Evolutionary conservation across 2,113 vertebrate species (phyloP), one percentile per base, ranked within the genome.

Genomic region (Polypterus senegalus): DNA sequence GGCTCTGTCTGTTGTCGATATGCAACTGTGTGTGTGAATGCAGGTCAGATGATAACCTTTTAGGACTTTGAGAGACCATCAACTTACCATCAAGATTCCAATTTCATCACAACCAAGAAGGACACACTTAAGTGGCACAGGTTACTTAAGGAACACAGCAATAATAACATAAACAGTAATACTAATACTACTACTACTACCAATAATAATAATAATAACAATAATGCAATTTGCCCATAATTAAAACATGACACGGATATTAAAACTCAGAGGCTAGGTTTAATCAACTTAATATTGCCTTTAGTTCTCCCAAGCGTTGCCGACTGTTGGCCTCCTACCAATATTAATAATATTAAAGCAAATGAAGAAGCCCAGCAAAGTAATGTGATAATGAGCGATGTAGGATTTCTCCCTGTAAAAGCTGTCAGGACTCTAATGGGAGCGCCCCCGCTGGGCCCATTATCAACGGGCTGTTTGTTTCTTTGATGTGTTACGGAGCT

Each of bases 161-260:
- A 27, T 27, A 27, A 27, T 27, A 27, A 27, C 27, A 27, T 27
- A 27, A 27, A 27, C 27, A 27, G 27, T 27, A 27, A 27, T 27
- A 27, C 27, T 27, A 27, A 27, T 27, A 27, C 27, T 27, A 27
- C 27, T 27, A 27, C 27, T 27, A 27, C 27, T 27, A 27, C 27
- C 27, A 27, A 1, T 27, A 27, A 27, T 27, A 27, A 27, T 27
- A 27, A 27, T 27, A 27, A 27, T 27, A 27, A 27, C 27, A 27
- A 27, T 27, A 27, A 27, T 27, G 27, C 27, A 27, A 27, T 27
- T 27, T 27, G 27, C 63, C 65, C 69, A 81, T 84, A 83, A 85
- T 86, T 85, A 87, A 85, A 83, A 81, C 63, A 74, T 78, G 76
- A 81, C 81, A 80, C 76, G 78, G 79, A 82, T 80, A 83, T 83